Percentiles rank a stretch among this genome's conserved stretches.
phyloP scores from a whole-genome alignment of 2,888 invertebrate genomes.

The Brachynemurus nebulosus region DNA sequence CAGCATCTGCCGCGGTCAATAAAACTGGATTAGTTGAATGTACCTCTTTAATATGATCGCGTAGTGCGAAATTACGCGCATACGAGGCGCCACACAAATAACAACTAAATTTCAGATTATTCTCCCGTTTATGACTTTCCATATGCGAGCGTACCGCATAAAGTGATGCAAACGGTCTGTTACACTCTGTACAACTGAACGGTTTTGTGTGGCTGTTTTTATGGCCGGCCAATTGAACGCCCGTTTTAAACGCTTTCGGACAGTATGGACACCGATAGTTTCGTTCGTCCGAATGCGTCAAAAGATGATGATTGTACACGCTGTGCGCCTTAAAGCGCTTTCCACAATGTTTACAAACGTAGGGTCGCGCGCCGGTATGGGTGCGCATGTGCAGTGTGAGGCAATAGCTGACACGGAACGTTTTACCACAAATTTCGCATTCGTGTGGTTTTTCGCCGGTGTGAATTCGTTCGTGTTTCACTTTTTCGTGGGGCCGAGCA shows the following conservation, averaged over 20 bases:
- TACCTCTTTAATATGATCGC: slow-evolving; percentile 56
- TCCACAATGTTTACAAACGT: slow-evolving; percentile 55
- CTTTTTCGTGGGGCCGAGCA: slow-evolving; percentile 63
- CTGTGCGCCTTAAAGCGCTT: slow-evolving; percentile 68
- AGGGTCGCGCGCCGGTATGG: slow-evolving; percentile 64
- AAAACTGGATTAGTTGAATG: slow-evolving; percentile 27
- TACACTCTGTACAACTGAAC: slow-evolving; percentile 61
- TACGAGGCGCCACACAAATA: slow-evolving; percentile 61
- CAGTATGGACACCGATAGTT: slow-evolving; percentile 63
- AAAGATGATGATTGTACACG: slow-evolving; percentile 62
- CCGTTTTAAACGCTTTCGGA: slow-evolving; percentile 66
- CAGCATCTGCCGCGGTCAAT: slow-evolving; percentile 7
- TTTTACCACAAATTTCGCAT: slow-evolving; percentile 68
- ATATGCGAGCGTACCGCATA: slow-evolving; percentile 66
- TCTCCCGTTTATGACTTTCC: slow-evolving; percentile 54
- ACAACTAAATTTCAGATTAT: slow-evolving; percentile 57
- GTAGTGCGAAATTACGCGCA: slow-evolving; percentile 57
- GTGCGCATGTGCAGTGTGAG: slow-evolving; percentile 67
- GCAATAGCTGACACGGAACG: slow-evolving; percentile 67
- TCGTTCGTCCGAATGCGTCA: slow-evolving; percentile 62
- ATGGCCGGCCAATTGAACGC: slow-evolving; percentile 64
- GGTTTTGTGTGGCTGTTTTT: slow-evolving; percentile 73
- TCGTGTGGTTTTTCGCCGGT: slow-evolving; percentile 66
- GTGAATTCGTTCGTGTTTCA: slow-evolving; percentile 73
- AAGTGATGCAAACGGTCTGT: slow-evolving; percentile 62